Evolutionary conservation across 2,113 vertebrate species (phyloP).

Genomic region (Pycnonotus jocosus): DNA sequence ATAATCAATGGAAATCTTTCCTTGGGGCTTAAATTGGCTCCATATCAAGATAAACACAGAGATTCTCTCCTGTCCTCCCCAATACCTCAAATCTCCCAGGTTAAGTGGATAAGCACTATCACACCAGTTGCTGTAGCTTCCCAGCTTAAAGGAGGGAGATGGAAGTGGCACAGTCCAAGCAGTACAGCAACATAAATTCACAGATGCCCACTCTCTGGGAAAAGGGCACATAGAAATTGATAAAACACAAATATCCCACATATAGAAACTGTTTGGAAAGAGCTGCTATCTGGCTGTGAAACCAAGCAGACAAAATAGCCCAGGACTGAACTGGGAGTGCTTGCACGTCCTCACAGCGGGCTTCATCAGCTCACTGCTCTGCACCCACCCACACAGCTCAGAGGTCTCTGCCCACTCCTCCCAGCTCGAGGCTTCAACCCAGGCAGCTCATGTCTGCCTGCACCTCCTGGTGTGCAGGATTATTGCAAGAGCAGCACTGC

Average conservation of each 20-base stretch:
- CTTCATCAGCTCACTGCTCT: neutral
- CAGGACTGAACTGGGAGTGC: neutral
- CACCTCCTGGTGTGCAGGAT: neutral
- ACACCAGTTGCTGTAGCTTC: neutral
- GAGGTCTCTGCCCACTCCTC: neutral
- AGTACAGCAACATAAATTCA: neutral
- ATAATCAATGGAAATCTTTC: neutral
- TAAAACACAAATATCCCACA: rapidly evolving
- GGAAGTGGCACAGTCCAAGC: neutral
- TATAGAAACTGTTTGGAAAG: neutral
- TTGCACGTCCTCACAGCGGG: neutral
- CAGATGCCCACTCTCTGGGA: neutral
- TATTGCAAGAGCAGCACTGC: neutral
- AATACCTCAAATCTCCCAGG: neutral
- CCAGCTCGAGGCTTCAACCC: neutral
- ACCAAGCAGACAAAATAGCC: neutral
- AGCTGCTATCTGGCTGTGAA: neutral
- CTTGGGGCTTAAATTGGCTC: neutral
- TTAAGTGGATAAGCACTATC: neutral
- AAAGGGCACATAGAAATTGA: neutral
- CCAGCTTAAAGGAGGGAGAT: neutral
- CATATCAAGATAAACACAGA: neutral
- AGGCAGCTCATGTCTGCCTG: neutral
- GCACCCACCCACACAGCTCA: rapidly evolving
- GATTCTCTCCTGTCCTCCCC: neutral